These are phyloP conservation scores for Meleagris gallopavo DNA, from an alignment of 2,113 vertebrate species.

Conservation along the genomic window DNA sequence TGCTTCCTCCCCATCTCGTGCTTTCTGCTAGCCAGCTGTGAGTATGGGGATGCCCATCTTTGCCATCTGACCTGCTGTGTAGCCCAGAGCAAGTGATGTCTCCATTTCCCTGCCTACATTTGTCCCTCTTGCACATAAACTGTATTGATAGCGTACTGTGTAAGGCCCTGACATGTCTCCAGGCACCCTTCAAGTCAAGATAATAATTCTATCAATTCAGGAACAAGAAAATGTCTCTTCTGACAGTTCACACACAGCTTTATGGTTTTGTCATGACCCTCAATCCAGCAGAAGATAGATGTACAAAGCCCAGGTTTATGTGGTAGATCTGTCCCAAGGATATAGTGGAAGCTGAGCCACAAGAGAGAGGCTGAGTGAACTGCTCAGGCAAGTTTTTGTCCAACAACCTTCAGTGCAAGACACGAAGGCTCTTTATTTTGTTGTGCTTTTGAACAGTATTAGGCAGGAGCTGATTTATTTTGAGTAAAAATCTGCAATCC, in stretches of 20 bases:
- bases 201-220: background rate
- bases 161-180: background rate
- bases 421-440: background rate
- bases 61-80: background rate
- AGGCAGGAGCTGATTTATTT: background rate
- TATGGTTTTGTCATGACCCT: background rate
- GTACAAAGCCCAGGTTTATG: background rate
- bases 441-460: background rate
- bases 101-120: background rate
- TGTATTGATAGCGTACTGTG: background rate
- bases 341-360: background rate
- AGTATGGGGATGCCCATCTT: background rate
- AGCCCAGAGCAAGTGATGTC: rapidly evolving
- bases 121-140: background rate
- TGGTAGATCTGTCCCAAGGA: background rate
- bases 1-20: background rate
- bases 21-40: rapidly evolving
- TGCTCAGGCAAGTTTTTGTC: background rate
- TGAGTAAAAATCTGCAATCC: background rate
- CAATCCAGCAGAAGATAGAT: background rate
- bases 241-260: background rate
- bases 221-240: background rate
- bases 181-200: background rate
- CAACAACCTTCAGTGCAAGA: background rate
- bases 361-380: background rate